A percentile compares a stretch with the other conserved stretches of the same genome.
Evolutionary conservation across 2,797 vertebrate genomes (phyloP).

Genomic region (Mallotus villosus): DNA sequence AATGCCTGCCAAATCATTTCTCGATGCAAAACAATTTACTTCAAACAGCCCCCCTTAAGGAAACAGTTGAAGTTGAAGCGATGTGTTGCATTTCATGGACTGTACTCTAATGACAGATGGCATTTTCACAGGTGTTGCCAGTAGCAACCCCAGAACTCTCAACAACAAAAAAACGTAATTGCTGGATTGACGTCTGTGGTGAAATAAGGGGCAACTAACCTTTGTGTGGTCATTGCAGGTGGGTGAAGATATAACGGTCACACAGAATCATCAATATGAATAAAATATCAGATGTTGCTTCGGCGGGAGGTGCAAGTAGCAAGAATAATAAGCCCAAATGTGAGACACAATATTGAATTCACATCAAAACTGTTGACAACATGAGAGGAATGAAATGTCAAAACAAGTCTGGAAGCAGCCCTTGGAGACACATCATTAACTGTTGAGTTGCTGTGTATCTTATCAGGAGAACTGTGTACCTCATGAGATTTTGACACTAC

Average conservation of each 20-base stretch:
- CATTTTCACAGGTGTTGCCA: slow-evolving; percentile 51
- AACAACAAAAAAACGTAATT: slow-evolving; percentile 49
- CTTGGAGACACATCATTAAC: slow-evolving; percentile 13
- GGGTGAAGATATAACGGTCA: slow-evolving; percentile 18
- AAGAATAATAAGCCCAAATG: not conserved
- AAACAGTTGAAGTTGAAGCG: slow-evolving; percentile 38
- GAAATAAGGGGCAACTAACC: slow-evolving; percentile 47
- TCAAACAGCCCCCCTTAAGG: slow-evolving; percentile 45
- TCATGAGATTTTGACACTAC: not conserved
- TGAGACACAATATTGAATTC: slow-evolving; percentile 1
- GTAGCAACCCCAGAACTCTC: slow-evolving; percentile 22
- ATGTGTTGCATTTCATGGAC: slow-evolving; percentile 47
- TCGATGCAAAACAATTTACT: slow-evolving; percentile 39
- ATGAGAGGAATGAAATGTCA: not conserved
- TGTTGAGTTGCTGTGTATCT: slow-evolving; percentile 1
- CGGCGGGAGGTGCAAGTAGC: not conserved
- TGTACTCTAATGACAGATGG: slow-evolving; percentile 56
- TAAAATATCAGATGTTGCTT: not conserved
- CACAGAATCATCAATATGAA: not conserved
- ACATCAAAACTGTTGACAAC: not conserved
- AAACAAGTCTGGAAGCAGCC: not conserved
- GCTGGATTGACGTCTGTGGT: slow-evolving; percentile 31
- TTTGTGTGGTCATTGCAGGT: slow-evolving; percentile 33
- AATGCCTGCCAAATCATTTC: slow-evolving; percentile 41
- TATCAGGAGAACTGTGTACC: not conserved